Percentiles rank a stretch among this genome's conserved stretches.
phyloP scores from a whole-genome alignment of 2,888 invertebrate species.

The Hipparchia semele region DNA sequence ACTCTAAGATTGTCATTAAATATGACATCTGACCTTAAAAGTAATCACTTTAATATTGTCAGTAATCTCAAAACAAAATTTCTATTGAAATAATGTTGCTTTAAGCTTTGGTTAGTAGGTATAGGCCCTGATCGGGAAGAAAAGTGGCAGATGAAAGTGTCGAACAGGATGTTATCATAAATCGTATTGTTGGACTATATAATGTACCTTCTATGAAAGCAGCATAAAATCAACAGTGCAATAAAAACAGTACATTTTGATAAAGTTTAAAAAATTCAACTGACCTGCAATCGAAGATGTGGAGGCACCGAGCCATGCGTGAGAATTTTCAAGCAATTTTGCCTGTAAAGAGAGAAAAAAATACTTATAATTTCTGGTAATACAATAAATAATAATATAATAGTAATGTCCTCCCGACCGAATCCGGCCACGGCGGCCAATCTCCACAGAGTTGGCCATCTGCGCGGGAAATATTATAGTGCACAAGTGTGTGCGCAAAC shows the following conservation, averaged over 20 bases:
- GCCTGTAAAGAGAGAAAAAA: constrained; percentile 84
- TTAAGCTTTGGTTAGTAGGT: too few species aligned
- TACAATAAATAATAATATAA: not conserved
- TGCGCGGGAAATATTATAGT: too few species aligned
- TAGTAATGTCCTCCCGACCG: too few species aligned
- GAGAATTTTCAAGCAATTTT: constrained; percentile 95
- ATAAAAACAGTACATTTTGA: not conserved
- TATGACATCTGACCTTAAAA: too few species aligned
- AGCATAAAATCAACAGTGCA: not conserved
- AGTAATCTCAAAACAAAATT: too few species aligned
- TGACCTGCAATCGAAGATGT: constrained; percentile 96
- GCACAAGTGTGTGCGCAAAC: too few species aligned
- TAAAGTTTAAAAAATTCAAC: constrained; percentile 63
- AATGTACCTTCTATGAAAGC: not conserved
- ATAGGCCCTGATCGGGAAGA: too few species aligned
- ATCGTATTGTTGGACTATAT: constrained; percentile 12
- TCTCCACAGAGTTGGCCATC: too few species aligned
- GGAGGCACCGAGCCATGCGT: constrained; percentile 95
- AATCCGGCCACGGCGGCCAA: too few species aligned
- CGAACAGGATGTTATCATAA: not conserved
- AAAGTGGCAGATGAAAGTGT: not conserved
- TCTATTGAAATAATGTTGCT: too few species aligned
- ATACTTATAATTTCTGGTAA: constrained; percentile 7
- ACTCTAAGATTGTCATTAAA: too few species aligned
- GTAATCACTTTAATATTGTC: too few species aligned